Percentiles rank a stretch among this genome's conserved stretches.
phyloP scores from a whole-genome alignment of 2,888 invertebrate species.

The Aphidoletes aphidimyza region DNA sequence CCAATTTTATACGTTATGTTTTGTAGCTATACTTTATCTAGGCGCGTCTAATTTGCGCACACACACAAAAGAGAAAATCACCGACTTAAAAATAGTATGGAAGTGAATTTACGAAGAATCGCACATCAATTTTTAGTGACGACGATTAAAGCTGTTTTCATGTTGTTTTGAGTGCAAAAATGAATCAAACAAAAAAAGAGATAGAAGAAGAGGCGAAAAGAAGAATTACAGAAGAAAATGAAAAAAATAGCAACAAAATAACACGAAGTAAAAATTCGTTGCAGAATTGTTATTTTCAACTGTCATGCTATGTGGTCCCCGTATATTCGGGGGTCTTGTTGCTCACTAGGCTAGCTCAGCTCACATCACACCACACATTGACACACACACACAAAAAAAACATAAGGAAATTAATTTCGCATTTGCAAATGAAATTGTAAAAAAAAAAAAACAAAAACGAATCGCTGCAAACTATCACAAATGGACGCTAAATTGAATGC shows the following conservation, averaged over 20 bases:
- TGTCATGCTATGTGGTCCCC: not conserved
- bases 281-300: not conserved
- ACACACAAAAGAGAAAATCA: not conserved
- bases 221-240: not conserved
- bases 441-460: too few relatives aligned
- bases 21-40: not conserved
- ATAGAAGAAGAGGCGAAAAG: not conserved
- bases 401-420: slow-evolving; percentile 15
- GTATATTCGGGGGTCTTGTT: too few relatives aligned
- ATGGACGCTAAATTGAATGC: not conserved
- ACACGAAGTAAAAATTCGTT: too few relatives aligned
- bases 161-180: not conserved
- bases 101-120: slow-evolving; percentile 15
- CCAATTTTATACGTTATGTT: not conserved
- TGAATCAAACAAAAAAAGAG: not conserved
- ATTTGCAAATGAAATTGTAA: too few relatives aligned
- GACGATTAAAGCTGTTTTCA: not conserved
- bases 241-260: not conserved
- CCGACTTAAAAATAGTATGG: slow-evolving; percentile 19
- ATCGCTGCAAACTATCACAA: not conserved
- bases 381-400: not conserved
- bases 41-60: too few relatives aligned
- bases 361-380: not conserved
- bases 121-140: not conserved
- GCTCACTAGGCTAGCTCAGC: not conserved